phyloP scores from a whole-genome alignment of 2,113 vertebrate genomes.

The Dicerorhinus sumatrensis region DNA sequence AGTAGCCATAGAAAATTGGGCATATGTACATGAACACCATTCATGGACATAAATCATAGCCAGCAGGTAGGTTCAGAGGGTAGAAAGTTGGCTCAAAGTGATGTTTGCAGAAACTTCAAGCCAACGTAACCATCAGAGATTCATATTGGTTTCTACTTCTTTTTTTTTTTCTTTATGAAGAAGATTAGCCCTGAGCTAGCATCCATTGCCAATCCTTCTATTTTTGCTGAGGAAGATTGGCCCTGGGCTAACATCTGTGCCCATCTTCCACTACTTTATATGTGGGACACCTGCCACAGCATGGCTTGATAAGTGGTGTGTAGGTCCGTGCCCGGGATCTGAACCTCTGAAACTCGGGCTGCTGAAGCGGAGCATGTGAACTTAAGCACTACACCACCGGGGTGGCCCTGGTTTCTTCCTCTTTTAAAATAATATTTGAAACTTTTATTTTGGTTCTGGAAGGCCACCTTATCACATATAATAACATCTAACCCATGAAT shows the following conservation, averaged over 20 bases:
- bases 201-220: too few relatives aligned
- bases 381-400: too few relatives aligned
- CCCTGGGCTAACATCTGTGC: too few relatives aligned
- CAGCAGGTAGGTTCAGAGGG: neutral
- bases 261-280: too few relatives aligned
- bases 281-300: too few relatives aligned
- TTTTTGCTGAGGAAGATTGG: too few relatives aligned
- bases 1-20: slow-evolving; percentile 56
- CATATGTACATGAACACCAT: neutral
- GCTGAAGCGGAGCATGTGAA: too few relatives aligned
- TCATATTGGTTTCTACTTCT: neutral
- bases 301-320: too few relatives aligned
- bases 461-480: neutral
- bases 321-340: too few relatives aligned
- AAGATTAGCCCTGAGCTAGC: too few relatives aligned
- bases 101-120: neutral
- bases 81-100: neutral
- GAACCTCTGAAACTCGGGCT: too few relatives aligned
- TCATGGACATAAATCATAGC: slow-evolving; percentile 46
- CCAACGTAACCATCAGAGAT: neutral
- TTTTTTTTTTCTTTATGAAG: neutral
- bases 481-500: neutral
- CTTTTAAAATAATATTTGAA: slow-evolving; percentile 26
- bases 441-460: neutral
- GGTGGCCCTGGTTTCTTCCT: neutral